Base-by-base conservation (phyloP, 2,888 invertebrate species). In the Helleia helle region DNA sequence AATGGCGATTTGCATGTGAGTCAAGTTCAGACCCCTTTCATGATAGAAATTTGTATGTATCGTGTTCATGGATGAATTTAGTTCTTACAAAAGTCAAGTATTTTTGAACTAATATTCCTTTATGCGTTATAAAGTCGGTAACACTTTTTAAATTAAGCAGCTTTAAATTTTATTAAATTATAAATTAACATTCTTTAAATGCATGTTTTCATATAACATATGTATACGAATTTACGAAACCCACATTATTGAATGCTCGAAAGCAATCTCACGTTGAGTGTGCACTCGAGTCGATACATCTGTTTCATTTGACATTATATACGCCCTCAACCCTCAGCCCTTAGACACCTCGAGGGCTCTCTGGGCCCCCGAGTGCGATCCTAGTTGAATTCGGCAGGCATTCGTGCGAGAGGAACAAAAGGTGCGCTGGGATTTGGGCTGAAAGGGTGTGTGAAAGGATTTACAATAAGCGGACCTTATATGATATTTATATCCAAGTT, bases 291-390 rank as follows among this genome's bases (percentile, higher is more conserved):
- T 43, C 40, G 51, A 46, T 54, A 55, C 52, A 54, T 49, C 47
- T 52, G 52, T 55, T 49, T 52, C 50, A 52, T 51, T 52, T 54
- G 38, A 55, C 49, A 52, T 44, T 46, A 46, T 45, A 42, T 42
- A 41, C 39, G 24, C 41, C 44, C 43, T 14, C 22, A 12, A n/a
- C 13, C 34, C 42, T 40, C 34, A 28, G 40, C 38, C 26, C 43
- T 46, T 40, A 54, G 56, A 53, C 52, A 43, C 47, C 45, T 50
- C 46, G 40, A 52, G 52, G 46, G 52, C 41, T 41, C 54, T 54
- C 38, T 13, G 37, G 42, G 30, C 46, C 46, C 43, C 40, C 25
- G 45, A 42, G 47, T 15, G 14, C 37, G 49, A 28, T 40, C 39
- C 36, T 17, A 28, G 42, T 24, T 45, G 47, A 46, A 44, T 48